These are phyloP conservation scores for Zalophus californianus DNA, from an alignment of 2,797 vertebrate species.

Conservation along the genomic window DNA sequence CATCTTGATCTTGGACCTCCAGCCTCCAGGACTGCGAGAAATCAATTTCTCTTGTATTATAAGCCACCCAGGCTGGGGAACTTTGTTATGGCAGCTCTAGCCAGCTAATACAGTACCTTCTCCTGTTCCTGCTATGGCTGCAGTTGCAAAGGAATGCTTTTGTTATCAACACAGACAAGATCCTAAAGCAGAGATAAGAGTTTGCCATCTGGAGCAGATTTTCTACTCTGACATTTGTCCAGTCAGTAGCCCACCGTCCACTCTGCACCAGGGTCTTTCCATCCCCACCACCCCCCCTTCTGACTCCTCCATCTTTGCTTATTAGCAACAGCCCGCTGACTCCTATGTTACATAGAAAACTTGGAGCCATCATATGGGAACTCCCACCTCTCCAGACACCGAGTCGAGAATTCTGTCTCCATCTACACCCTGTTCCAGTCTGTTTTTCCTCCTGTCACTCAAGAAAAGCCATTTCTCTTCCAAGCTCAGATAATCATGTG, in stretches of 20 bases:
- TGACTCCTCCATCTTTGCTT: neutral
- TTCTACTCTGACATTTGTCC: fast-evolving
- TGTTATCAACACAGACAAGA: neutral
- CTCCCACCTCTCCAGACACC: neutral
- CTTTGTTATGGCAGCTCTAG: neutral
- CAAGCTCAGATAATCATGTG: neutral
- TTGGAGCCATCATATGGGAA: neutral
- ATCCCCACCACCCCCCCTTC: too few species aligned
- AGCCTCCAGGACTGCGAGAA: neutral
- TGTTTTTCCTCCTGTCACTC: neutral
- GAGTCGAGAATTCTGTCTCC: fast-evolving
- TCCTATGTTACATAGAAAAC: neutral
- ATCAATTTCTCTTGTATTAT: too few species aligned
- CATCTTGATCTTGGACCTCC: neutral
- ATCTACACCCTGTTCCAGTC: fast-evolving
- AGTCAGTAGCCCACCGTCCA: fast-evolving
- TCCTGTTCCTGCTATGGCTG: fast-evolving
- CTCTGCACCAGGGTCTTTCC: too few species aligned
- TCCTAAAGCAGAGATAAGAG: neutral
- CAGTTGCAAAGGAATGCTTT: neutral
- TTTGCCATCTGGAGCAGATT: neutral
- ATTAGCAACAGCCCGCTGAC: too few species aligned
- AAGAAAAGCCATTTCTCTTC: neutral
- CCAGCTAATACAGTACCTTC: neutral
- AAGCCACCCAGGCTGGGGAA: too few species aligned